These are phyloP conservation scores for Nasua narica DNA, from an alignment of 2,797 vertebrate genomes.

Conservation along the genomic window DNA sequence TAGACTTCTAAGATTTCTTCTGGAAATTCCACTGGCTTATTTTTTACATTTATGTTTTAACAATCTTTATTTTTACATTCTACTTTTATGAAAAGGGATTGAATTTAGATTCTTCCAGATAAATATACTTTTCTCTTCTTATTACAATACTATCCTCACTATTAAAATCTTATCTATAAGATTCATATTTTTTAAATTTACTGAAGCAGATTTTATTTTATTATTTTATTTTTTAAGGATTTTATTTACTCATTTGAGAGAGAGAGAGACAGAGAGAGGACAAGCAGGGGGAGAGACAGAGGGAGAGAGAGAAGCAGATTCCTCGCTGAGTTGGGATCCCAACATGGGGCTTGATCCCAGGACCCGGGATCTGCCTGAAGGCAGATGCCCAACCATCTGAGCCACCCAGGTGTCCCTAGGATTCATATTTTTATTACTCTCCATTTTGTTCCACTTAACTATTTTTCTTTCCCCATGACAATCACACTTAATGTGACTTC, in stretches of 20 bases:
- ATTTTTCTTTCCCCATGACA: background rate
- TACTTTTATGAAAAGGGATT: background rate
- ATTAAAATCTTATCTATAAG: background rate
- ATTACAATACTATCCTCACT: background rate
- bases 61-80: background rate
- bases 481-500: background rate
- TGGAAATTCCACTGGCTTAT: background rate
- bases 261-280: too few species aligned
- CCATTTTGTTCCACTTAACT: background rate
- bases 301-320: too few species aligned
- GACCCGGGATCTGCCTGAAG: too few species aligned
- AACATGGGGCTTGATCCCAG: too few species aligned
- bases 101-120: background rate
- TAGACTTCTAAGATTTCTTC: background rate
- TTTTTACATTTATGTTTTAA: background rate
- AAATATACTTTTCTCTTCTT: background rate
- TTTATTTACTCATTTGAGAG: too few species aligned
- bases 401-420: too few species aligned
- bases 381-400: too few species aligned
- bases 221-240: too few species aligned
- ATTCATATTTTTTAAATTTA: background rate
- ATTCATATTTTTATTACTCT: background rate
- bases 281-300: too few species aligned
- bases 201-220: too few species aligned
- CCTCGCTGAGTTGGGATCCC: too few species aligned